A percentile compares a stretch with the other conserved stretches of the same genome.
phyloP scores from a whole-genome alignment of 1,140 invertebrate species.

The Panonychus citri region DNA sequence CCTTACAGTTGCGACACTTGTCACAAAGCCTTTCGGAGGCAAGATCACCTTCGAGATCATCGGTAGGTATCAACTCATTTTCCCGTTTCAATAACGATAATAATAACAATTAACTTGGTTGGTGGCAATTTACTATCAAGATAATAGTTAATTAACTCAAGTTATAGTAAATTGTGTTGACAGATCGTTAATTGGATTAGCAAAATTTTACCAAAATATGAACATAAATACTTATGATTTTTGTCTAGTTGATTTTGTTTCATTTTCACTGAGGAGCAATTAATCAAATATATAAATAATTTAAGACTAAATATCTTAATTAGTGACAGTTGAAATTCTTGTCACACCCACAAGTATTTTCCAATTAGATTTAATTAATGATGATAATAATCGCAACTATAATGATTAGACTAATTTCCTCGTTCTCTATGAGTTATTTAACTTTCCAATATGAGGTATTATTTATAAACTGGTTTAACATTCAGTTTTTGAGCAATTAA shows the following conservation, averaged over 20 bases:
- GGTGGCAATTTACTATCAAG: neutral
- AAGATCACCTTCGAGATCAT: conserved; percentile 85
- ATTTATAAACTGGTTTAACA: no score
- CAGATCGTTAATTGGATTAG: no score
- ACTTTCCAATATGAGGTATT: no score
- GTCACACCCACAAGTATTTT: neutral
- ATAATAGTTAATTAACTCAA: neutral
- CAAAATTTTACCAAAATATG: neutral
- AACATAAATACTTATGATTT: no score
- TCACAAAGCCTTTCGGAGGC: conserved; percentile 89
- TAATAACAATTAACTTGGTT: no score
- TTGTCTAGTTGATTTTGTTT: neutral
- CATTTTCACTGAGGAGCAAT: no score
- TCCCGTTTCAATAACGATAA: neutral
- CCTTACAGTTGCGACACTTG: conserved; percentile 96
- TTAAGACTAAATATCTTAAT: neutral
- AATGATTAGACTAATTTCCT: no score
- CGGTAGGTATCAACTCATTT: conserved; percentile 35
- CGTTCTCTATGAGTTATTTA: no score
- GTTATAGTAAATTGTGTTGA: neutral
- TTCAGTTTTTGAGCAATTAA: no score
- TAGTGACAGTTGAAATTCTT: neutral
- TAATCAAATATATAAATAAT: no score
- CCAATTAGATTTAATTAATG: no score
- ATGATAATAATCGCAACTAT: neutral